Base-by-base conservation (phyloP, 2,113 vertebrate species). In the Bos taurus region DNA sequence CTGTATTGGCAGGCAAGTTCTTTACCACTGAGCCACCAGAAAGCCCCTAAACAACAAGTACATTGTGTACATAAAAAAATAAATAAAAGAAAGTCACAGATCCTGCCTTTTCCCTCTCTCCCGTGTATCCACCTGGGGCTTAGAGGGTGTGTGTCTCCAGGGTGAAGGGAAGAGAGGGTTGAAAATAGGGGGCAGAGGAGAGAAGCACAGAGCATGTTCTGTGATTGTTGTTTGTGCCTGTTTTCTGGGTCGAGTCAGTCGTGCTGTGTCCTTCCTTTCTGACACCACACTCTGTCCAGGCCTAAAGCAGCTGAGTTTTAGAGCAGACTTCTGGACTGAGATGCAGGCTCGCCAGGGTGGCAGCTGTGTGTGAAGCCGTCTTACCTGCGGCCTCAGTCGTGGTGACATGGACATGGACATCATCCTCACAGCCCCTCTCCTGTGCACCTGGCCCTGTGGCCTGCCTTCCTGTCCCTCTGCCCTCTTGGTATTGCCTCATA, bases 181-280 rank as follows among this genome's bases (percentile, higher is more conserved):
- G 23, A 36, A 57, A 59, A 3, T 1, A 25, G 2, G n/a, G 21
- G 6, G 0, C 11, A 7, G 40, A 71, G 21, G 13, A 25, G 84
- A 80, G 36, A 57, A 83, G n/a, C 2, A 0, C 2, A 15, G 3
- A 23, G 30, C 9, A 2, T 26, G n/a, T 17, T 5, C 16, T 28
- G 16, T 83, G n/a, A 4, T 6, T 40, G 9, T 77, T 25, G 0
- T 52, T 33, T 5, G 2, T 28, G 3, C 17, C 5, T 2, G 6
- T 87, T 77, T 87, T 36, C 50, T 1, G 3, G n/a, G 54, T 15
- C 4, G 2, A 28, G 30, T 54, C 3, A 59, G 25, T 59, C 30
- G 25, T 28, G 7, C 56, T 40, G 3, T 67, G 7, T 54, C 52
- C 50, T 54, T 56, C 26, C 43, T 80, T 40, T n/a, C 16, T 21